phyloP scores from a whole-genome alignment of 2,797 vertebrate species.

The Leptodactylus fallax region DNA sequence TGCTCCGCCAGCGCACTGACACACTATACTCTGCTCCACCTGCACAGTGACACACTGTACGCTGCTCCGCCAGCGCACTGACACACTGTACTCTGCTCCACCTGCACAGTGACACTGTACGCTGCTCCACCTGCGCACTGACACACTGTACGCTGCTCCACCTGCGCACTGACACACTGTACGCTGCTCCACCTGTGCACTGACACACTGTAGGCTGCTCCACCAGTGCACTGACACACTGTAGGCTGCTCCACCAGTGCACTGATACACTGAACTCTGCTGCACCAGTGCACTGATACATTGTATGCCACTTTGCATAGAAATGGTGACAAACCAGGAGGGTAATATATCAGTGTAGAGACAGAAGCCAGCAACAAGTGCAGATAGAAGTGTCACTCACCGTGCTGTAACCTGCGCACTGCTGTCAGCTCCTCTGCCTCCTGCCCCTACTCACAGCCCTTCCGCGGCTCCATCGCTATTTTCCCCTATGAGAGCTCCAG shows the following conservation, averaged over 20 bases:
- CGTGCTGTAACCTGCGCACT: not conserved
- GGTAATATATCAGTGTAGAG: not conserved
- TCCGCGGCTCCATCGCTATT: conserved; percentile 33
- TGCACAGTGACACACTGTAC: not conserved
- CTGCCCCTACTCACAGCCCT: conserved; percentile 5
- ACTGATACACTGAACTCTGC: not conserved
- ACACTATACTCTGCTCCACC: not conserved
- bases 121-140: not conserved
- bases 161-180: not conserved
- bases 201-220: not conserved
- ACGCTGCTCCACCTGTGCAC: not conserved
- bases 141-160: not conserved
- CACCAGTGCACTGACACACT: not conserved
- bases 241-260: not conserved
- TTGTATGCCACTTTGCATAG: no score
- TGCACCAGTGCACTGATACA: not conserved
- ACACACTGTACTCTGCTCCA: not conserved
- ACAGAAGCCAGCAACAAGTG: conserved; percentile 4
- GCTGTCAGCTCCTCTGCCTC: conserved; percentile 13
- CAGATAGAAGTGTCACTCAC: conserved; percentile 20
- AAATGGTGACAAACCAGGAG: not conserved
- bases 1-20: not conserved
- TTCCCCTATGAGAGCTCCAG: not conserved
- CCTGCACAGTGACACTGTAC: not conserved
- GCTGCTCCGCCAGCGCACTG: not conserved